A percentile compares a stretch with the other conserved stretches of the same genome.
Evolutionary conservation across 2,797 vertebrate species (phyloP).

Genomic region (Austrolebias charrua): DNA sequence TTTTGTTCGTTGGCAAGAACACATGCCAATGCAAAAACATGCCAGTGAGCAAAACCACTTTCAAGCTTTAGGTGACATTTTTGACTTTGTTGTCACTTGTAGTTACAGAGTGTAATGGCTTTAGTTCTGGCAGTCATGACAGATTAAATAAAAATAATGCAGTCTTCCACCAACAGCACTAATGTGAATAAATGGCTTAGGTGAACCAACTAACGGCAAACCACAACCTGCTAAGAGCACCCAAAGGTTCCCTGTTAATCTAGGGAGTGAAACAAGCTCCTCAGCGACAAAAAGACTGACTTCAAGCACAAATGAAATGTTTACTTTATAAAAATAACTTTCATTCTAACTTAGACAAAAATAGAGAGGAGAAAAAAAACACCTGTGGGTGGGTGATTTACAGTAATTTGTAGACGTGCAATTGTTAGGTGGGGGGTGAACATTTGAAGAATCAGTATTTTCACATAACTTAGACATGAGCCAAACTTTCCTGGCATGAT

Average conservation of each 20-base stretch:
- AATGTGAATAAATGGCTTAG: slow-evolving; percentile 75
- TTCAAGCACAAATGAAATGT: slow-evolving; percentile 58
- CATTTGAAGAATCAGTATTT: not conserved
- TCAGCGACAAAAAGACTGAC: slow-evolving; percentile 41
- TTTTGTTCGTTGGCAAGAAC: slow-evolving; percentile 20
- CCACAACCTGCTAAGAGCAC: slow-evolving; percentile 62
- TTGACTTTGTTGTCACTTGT: slow-evolving; percentile 56
- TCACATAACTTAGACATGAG: slow-evolving; percentile 45
- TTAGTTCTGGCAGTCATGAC: slow-evolving; percentile 65
- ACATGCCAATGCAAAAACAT: slow-evolving; percentile 32
- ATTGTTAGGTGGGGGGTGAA: not conserved
- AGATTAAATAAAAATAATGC: slow-evolving; percentile 63
- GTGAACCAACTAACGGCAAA: slow-evolving; percentile 67
- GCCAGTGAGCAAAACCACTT: slow-evolving; percentile 50
- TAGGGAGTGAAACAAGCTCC: slow-evolving; percentile 28
- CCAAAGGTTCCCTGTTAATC: slow-evolving; percentile 57
- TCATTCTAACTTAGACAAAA: slow-evolving; percentile 55
- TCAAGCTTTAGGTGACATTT: slow-evolving; percentile 40
- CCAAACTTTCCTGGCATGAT: slow-evolving; percentile 61
- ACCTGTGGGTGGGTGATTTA: slow-evolving; percentile 15
- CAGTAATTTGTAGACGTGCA: not conserved
- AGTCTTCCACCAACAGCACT: slow-evolving; percentile 60
- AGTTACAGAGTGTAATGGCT: slow-evolving; percentile 44
- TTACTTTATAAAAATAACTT: slow-evolving; percentile 59
- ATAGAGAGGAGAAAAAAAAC: slow-evolving; percentile 30